Evolutionary conservation across 2,113 vertebrate species (phyloP).

Genomic region (Terrapene triunguis): DNA sequence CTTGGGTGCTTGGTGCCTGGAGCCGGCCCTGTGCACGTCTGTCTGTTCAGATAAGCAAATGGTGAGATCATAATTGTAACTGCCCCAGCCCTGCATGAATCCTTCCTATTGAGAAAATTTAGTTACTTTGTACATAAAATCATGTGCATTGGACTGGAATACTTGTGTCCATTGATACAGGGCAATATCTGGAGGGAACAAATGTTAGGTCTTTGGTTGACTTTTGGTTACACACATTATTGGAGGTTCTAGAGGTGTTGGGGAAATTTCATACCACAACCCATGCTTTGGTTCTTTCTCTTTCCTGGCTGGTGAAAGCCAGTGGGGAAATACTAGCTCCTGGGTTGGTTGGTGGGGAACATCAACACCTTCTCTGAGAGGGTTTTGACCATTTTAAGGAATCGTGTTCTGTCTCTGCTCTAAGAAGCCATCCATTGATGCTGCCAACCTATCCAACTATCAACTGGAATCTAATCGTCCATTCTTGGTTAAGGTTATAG

Average conservation of each 20-base stretch:
- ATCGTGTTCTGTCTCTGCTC: background rate
- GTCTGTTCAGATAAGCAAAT: constrained; percentile 31
- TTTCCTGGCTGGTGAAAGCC: constrained; percentile 4
- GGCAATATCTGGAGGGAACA: background rate
- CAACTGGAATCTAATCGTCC: background rate
- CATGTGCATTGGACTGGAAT: background rate
- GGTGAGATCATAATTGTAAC: background rate
- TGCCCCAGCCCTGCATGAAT: background rate
- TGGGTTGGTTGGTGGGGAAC: background rate
- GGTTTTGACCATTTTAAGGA: background rate
- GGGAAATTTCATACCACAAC: background rate
- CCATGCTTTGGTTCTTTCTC: background rate
- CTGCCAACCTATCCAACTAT: background rate
- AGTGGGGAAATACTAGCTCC: background rate
- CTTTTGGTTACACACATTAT: background rate
- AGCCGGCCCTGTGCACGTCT: too few species aligned
- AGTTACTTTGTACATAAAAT: background rate
- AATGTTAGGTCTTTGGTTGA: background rate
- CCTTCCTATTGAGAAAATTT: background rate
- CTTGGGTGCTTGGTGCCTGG: too few species aligned
- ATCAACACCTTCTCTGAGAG: background rate
- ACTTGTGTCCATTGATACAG: background rate
- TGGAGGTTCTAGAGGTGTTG: background rate
- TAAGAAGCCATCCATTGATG: background rate
- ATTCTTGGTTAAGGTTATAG: background rate